Evolutionary conservation across 1,140 invertebrate genomes (phyloP), one percentile per base, ranked within the genome.

Genomic region (Kradibia gibbosae): DNA sequence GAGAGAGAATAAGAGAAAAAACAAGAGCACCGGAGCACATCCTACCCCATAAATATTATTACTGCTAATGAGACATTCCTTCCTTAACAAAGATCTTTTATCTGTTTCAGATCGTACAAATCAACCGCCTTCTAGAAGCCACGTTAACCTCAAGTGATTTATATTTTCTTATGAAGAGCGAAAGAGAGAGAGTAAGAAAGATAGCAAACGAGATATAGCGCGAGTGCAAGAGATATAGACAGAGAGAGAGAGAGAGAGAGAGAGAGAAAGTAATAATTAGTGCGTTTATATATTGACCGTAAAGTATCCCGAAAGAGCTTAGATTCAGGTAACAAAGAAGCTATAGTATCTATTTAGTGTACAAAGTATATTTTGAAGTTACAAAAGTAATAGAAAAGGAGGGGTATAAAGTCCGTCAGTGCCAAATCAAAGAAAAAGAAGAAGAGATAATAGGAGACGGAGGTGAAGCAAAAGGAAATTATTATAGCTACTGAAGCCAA

Each of bases 121-220:
- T 91, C 88, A 91, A 91, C 87, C 89, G 91, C 91, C 91, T 91
- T 91, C 90, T 88, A 91, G 90, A 91, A 91, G 90, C 91, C 90
- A 91, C 89, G 88, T 91, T 91, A 91, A 91, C 91, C 90, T 91
- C 91, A 91, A 91, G 90, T 91, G 91, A 91, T 91, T 91, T 92
- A 89, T 92, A 92, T 92, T 92, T 92, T 92, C 90, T 89, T 91
- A 91, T 65, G 88, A 90, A 91, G 85, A 78, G 39, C 70, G 53
- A 31, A 39, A 86, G 87, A 83, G 86, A 89, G 88, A 3, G 28
- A 57, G 72, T 20, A 22, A 74, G 53, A 34, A 7, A 73, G 39
- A 65, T 4, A 65, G 31, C 34, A 34, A 65, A 22, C 7, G 31
- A 65, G 57, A 60, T 28, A 25, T n/a, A 60, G 3, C 17, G 62